Percentiles rank a stretch among this genome's conserved stretches.
These are phyloP conservation scores for Drosophila acutilabella DNA, from an alignment of 2,888 invertebrate genomes.

Conservation along the genomic window DNA sequence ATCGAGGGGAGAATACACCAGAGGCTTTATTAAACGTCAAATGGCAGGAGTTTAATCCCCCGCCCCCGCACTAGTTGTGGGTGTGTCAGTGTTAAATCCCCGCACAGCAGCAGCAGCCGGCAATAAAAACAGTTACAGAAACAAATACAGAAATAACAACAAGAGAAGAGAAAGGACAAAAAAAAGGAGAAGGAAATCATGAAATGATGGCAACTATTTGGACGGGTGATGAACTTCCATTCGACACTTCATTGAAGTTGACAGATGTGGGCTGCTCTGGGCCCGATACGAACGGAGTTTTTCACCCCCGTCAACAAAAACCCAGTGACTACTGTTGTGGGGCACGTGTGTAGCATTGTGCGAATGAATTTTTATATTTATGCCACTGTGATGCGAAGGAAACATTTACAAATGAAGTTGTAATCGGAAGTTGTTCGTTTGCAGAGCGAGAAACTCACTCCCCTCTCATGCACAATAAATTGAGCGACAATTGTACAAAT, in stretches of 20 bases:
- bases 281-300: constrained; percentile 5
- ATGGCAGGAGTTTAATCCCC: constrained; percentile 29
- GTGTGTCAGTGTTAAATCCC: constrained; percentile 48
- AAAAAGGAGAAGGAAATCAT: constrained; percentile 55
- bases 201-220: constrained; percentile 65
- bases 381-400: constrained; percentile 72
- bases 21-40: constrained; percentile 68
- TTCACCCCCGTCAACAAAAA: constrained; percentile 53
- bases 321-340: constrained; percentile 8
- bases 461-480: constrained; percentile 63
- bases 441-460: constrained; percentile 35
- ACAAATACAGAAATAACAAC: constrained; percentile 44
- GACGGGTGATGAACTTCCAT: constrained; percentile 81
- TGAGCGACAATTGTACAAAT: constrained; percentile 83
- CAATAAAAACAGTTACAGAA: constrained; percentile 72
- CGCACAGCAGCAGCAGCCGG: constrained; percentile 66
- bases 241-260: constrained; percentile 82
- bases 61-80: constrained; percentile 16
- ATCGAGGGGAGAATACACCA: constrained; percentile 56
- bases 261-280: constrained; percentile 81
- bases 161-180: constrained; percentile 38
- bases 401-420: constrained; percentile 84
- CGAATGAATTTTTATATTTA: constrained; percentile 63
- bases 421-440: constrained; percentile 85
- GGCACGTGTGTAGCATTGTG: constrained; percentile 32